Base-by-base conservation (phyloP, 2,888 invertebrate species). In the Resseliella maxima region DNA sequence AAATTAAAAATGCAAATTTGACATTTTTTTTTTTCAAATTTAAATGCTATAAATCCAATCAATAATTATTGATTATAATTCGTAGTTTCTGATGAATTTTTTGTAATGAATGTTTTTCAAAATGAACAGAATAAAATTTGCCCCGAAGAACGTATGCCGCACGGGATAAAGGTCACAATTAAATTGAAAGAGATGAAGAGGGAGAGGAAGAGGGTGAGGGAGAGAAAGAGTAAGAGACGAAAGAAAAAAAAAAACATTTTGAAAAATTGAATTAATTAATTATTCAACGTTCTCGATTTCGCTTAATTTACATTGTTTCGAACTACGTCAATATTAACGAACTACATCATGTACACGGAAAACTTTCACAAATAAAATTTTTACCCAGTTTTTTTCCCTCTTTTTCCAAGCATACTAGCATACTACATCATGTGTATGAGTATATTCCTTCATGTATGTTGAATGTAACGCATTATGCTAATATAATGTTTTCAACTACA, bases 251-350 rank as follows among this genome's bases (percentile, higher is more conserved):
- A 50, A 3, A 8, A n/a, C 50, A 50, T 12, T 8, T 72, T 72
- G 15, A 72, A 31, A 72, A 72, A 72, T 72, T 35, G 72, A 72
- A 72, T 72, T 72, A 72, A 72, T 72, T 72, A 72, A 72, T 72
- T 31, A 72, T 72, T 72, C 31, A 31, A n/a, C n/a, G 12, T n/a
- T 59, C 27, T 59, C 59, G 59, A 59, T 6, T 59, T 59, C 24
- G 27, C 59, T 59, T 59, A n/a, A 59, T n/a, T 59, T n/a, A 59
- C 2, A 59, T 72, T 72, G 8, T 31, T 72, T 72, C 15, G 31
- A 5, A 72, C 31, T 72, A 35, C 18, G 31, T 35, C 72, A 2
- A 72, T 18, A 10, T 12, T 72, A 72, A 72, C 72, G 72, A 72
- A 72, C 72, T 72, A 15, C 72, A 15, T 72, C 31, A 72, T 12